Conservation (phyloP, 2,888 invertebrate genomes). For the Gnatocerus cornutus region DNA sequence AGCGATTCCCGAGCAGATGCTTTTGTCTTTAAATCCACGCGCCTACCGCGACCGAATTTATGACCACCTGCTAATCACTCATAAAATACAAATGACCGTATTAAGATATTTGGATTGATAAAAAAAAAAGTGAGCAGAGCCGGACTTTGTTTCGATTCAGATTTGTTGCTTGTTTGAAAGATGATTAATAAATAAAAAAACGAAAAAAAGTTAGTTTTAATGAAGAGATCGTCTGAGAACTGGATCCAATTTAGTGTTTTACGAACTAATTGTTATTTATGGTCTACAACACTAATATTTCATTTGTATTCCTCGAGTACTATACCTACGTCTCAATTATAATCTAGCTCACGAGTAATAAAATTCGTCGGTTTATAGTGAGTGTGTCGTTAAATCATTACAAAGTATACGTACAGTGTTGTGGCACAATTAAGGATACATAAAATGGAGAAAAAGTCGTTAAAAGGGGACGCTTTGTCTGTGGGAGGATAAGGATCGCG, state of each 20-base stretch:
- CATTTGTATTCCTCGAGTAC: constrained; percentile 62
- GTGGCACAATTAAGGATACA: constrained; percentile 13
- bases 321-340: constrained; percentile 58
- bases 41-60: constrained; percentile 19
- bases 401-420: constrained; percentile 31
- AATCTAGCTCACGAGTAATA: constrained; percentile 55
- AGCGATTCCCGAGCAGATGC: neutral
- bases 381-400: constrained; percentile 49
- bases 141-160: neutral
- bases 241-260: constrained; percentile 65
- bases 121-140: no score
- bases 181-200: constrained; percentile 59
- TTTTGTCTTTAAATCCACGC: constrained; percentile 6
- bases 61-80: constrained; percentile 29
- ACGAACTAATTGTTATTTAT: constrained; percentile 68
- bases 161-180: constrained; percentile 31
- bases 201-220: constrained; percentile 63
- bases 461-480: neutral
- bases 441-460: constrained; percentile 12
- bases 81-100: constrained; percentile 27
- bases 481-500: constrained; percentile 46
- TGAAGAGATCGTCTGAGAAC: constrained; percentile 64
- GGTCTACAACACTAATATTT: constrained; percentile 63
- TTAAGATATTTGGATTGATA: constrained; percentile 23
- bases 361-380: constrained; percentile 48